phyloP scores from a whole-genome alignment of 2,113 vertebrate genomes.

The Mobula birostris region DNA sequence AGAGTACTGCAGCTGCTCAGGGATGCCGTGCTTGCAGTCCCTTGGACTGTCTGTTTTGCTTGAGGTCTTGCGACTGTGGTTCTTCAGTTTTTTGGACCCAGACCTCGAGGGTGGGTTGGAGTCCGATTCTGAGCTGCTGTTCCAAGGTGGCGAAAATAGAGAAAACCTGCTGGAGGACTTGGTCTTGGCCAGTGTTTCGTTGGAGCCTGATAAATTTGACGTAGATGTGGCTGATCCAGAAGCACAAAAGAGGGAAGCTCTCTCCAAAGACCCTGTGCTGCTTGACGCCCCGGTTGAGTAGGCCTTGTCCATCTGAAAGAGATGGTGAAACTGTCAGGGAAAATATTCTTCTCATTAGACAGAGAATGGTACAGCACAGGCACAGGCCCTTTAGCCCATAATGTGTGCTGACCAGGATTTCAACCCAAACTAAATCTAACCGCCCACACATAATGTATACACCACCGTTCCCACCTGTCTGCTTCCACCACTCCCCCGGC shows the following conservation, averaged over 20 bases:
- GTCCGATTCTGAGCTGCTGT: constrained; percentile 60
- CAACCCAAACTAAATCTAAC: too few relatives aligned
- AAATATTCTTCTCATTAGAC: not conserved
- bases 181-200: constrained; percentile 53
- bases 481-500: too few relatives aligned
- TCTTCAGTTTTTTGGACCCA: constrained; percentile 58
- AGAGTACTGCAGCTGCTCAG: constrained; percentile 55
- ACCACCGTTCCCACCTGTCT: too few relatives aligned
- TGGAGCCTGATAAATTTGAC: constrained; percentile 52
- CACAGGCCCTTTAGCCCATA: too few relatives aligned
- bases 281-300: constrained; percentile 57
- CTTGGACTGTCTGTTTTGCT: constrained; percentile 41
- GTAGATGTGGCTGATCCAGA: constrained; percentile 46
- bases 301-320: constrained; percentile 62
- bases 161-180: constrained; percentile 61
- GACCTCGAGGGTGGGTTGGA: constrained; percentile 56
- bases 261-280: constrained; percentile 56
- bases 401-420: too few relatives aligned
- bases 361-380: too few relatives aligned
- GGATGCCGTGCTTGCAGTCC: constrained; percentile 42
- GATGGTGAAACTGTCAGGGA: not conserved
- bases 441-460: too few relatives aligned
- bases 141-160: constrained; percentile 54
- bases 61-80: constrained; percentile 49
- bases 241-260: constrained; percentile 59